Evolutionary conservation across 2,113 vertebrate genomes (phyloP), one percentile per base, ranked within the genome.

Genomic region (Lampris incognitus): DNA sequence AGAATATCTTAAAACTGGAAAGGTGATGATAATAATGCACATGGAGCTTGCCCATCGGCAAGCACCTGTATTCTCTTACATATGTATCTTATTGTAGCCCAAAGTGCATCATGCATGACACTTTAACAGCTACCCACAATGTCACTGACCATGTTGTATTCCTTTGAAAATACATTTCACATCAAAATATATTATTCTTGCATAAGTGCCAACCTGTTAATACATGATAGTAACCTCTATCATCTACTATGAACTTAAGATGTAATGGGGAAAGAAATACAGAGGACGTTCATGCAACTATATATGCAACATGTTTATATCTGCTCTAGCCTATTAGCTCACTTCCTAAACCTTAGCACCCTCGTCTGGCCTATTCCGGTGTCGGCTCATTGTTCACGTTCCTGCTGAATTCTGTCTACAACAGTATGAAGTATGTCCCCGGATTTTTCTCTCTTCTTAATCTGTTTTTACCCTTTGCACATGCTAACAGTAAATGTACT

Each of bases 321-420:
- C 67, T 49, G 61, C 44, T 44, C 44, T 56, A 69, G 5, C 67
- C n/a, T 58, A 42, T 42, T 42, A 36, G n/a, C 38, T 63, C 41
- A 66, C 74, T 71, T 49, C 65, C 81, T 76, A 81, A 76, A 79
- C 81, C 81, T 81, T 81, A 86, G 85, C 85, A 69, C 85, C 85
- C 81, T 85, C 74, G 58, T 84, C 87, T 85, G 81, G 79, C 61
- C 74, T 73, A 60, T 65, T 70, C 78, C 58, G 71, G 74, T 0
- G 56, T 81, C 59, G 52, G 59, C 73, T 84, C 10, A 10, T 0
- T 36, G 50, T 72, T 58, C 6, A n/a, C 56, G 39, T 49, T 44
- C 7, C 55, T 67, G 41, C 40, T 1, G 38, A 49, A 55, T 57
- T 61, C 52, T 41, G 3, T 52, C 52, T 46, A 13, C 57, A 46